Evolutionary conservation across 1,140 invertebrate species (phyloP).

Genomic region (Sitodiplosis mosellana): DNA sequence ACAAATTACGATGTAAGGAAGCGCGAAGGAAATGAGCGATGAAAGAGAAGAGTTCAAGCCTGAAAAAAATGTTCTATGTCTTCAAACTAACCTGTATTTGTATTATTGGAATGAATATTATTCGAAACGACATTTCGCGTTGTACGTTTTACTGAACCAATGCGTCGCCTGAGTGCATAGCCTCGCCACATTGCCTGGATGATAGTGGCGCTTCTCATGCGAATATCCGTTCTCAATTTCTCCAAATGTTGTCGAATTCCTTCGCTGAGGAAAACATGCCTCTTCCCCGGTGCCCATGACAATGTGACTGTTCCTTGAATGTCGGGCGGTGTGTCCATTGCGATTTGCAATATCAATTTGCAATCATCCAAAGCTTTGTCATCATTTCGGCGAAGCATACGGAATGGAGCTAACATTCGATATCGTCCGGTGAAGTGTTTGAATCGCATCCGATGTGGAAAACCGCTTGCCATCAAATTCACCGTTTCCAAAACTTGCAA

Average conservation of each 20-base stretch:
- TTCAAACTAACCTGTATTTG: background rate
- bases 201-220: slow-evolving; percentile 53
- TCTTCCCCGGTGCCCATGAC: slow-evolving; percentile 63
- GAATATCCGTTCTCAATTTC: slow-evolving; percentile 51
- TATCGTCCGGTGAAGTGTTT: slow-evolving; percentile 83
- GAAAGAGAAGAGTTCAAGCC: too few species aligned
- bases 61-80: too few species aligned
- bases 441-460: slow-evolving; percentile 86
- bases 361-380: slow-evolving; percentile 68
- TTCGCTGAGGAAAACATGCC: slow-evolving; percentile 87
- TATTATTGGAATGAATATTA: background rate
- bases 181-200: slow-evolving; percentile 72
- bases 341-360: slow-evolving; percentile 52
- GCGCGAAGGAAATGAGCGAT: too few species aligned
- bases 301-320: slow-evolving; percentile 21
- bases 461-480: slow-evolving; percentile 82
- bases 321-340: slow-evolving; percentile 24
- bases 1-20: too few species aligned
- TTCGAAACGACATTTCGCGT: background rate
- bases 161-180: slow-evolving; percentile 48
- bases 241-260: slow-evolving; percentile 78
- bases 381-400: slow-evolving; percentile 50
- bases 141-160: slow-evolving; percentile 35
- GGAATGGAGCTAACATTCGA: slow-evolving; percentile 58
- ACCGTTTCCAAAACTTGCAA: slow-evolving; percentile 88